Evolutionary conservation across 2,797 vertebrate genomes (phyloP).

Genomic region (Tokudaia muenninki): DNA sequence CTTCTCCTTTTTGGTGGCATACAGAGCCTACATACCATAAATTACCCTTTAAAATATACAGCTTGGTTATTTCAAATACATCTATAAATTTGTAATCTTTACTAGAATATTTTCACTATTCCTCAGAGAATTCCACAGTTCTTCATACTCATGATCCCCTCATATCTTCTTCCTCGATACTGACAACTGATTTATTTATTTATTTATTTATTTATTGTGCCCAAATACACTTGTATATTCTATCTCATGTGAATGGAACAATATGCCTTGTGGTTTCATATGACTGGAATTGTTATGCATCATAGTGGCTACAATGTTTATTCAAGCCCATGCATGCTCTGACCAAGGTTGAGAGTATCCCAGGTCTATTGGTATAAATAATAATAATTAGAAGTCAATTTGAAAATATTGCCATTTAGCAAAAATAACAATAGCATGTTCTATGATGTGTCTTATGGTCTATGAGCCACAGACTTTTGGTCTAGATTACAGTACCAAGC

Average conservation of each 20-base stretch:
- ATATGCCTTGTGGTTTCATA: neutral
- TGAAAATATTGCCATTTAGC: neutral
- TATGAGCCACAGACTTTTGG: neutral
- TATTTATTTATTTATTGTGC: neutral
- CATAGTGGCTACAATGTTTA: neutral
- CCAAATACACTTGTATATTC: neutral
- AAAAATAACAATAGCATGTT: neutral
- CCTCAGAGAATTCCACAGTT: neutral
- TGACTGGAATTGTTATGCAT: neutral
- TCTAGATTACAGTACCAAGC: neutral
- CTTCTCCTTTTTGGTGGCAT: neutral
- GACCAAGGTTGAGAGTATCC: neutral
- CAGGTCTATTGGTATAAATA: neutral
- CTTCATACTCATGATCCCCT: neutral
- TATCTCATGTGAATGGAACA: neutral
- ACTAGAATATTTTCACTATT: neutral
- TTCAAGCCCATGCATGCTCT: neutral
- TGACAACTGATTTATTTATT: neutral
- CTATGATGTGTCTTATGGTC: too few species aligned
- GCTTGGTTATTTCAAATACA: neutral
- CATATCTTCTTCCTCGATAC: neutral
- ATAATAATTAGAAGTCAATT: neutral
- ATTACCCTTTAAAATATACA: neutral
- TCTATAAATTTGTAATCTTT: conserved; percentile 12
- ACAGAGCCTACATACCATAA: neutral